These are phyloP conservation scores for Fissipunctia ypsillon DNA, from an alignment of 2,888 invertebrate genomes.

Conservation along the genomic window DNA sequence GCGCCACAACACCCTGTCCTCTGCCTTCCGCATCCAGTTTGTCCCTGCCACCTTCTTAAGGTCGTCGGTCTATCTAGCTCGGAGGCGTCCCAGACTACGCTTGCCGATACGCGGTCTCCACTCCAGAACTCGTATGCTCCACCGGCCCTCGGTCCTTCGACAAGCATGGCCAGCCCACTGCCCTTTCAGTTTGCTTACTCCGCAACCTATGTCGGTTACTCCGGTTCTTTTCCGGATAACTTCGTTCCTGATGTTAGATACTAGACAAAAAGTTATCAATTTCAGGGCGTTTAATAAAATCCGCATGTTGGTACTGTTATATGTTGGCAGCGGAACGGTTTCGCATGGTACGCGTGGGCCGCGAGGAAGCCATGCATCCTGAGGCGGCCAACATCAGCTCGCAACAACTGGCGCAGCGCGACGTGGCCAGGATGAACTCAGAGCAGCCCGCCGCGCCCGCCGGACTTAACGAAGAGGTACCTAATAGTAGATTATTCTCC, in stretches of 20 bases:
- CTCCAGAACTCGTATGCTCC: too few species aligned
- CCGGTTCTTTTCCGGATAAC: neutral
- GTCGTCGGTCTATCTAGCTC: too few species aligned
- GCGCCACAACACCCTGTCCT: neutral
- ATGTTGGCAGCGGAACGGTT: conserved; percentile 83
- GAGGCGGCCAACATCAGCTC: conserved; percentile 90
- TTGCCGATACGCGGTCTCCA: too few species aligned
- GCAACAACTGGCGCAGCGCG: conserved; percentile 88
- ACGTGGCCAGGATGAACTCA: conserved; percentile 73
- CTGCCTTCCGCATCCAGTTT: neutral
- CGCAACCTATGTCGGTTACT: neutral
- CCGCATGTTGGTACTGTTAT: neutral
- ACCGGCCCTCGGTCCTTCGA: neutral
- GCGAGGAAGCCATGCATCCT: conserved; percentile 90
- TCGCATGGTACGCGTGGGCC: conserved; percentile 93
- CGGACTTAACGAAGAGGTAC: conserved; percentile 73
- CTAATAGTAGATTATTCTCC: neutral
- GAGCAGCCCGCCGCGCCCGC: conserved; percentile 61
- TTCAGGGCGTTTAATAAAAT: neutral
- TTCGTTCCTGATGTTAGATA: neutral
- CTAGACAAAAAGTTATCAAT: neutral
- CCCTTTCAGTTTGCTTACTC: neutral
- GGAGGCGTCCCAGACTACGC: too few species aligned
- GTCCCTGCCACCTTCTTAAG: neutral
- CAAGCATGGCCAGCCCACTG: neutral